phyloP scores from a whole-genome alignment of 1,140 invertebrate genomes.

The Nomia melanderi region DNA sequence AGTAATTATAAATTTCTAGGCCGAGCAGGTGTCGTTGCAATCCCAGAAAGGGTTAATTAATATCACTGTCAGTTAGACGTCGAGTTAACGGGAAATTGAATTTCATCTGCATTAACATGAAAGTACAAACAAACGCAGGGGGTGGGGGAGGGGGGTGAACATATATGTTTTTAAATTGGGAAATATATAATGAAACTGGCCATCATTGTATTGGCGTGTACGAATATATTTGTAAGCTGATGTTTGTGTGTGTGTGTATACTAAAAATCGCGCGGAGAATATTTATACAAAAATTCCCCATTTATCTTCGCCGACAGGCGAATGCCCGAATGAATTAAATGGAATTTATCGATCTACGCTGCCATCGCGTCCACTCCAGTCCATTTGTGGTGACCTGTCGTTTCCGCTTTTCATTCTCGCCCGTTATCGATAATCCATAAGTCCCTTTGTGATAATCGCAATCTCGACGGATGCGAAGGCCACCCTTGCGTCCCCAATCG shows the following conservation, averaged over 20 bases:
- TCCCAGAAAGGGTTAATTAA: too few species aligned
- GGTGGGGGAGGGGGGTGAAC: too few species aligned
- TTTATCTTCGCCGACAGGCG: conserved; percentile 19
- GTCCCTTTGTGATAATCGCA: conserved; percentile 53
- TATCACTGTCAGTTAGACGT: too few species aligned
- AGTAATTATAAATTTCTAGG: too few species aligned
- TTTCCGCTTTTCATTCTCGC: conserved; percentile 41
- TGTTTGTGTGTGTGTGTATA: background rate
- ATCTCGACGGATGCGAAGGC: conserved; percentile 34
- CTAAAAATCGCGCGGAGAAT: background rate
- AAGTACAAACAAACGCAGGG: too few species aligned
- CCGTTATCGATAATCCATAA: conserved; percentile 52
- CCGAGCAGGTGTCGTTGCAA: too few species aligned
- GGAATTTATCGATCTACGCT: conserved; percentile 37
- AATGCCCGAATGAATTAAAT: conserved; percentile 36
- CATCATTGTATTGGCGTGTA: background rate
- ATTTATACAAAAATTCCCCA: conserved; percentile 35
- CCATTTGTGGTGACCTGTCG: conserved; percentile 41
- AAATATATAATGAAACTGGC: background rate
- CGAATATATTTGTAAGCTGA: background rate
- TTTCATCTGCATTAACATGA: too few species aligned
- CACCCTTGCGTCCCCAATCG: background rate
- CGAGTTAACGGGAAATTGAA: too few species aligned
- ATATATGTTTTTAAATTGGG: too few species aligned
- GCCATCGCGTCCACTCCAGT: conserved; percentile 35